Conservation (phyloP, 2,113 vertebrate genomes). For the Amblyornis subalaris region DNA sequence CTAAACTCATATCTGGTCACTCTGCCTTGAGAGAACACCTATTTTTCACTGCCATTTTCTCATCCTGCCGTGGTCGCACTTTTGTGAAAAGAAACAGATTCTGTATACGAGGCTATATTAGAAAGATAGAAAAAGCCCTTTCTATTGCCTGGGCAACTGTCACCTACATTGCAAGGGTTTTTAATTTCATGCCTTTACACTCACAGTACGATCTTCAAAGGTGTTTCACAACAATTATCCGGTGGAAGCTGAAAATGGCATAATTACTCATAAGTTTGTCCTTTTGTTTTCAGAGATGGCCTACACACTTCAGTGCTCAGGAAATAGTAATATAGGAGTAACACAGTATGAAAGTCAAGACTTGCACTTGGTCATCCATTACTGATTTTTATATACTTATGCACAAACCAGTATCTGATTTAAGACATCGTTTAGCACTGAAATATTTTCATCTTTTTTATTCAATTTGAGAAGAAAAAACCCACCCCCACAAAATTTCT, state of each 20-base stretch:
- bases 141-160: conserved; percentile 17
- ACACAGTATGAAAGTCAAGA: not conserved
- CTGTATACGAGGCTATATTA: not conserved
- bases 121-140: not conserved
- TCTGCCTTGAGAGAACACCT: not conserved
- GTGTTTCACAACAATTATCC: not conserved
- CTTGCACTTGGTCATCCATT: not conserved
- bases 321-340: not conserved
- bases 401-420: not conserved
- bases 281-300: not conserved
- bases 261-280: conserved; percentile 1
- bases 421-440: not conserved
- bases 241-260: not conserved
- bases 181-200: not conserved
- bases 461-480: not conserved
- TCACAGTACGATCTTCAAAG: not conserved
- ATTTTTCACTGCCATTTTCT: not conserved
- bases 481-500: not conserved
- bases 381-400: not conserved
- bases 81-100: not conserved
- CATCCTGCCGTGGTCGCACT: not conserved
- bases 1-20: not conserved
- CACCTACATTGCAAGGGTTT: not conserved
- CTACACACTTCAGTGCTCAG: not conserved
- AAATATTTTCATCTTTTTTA: not conserved